Conservation (phyloP, 2,888 invertebrate genomes). For the Leptinotarsa peninsularis region DNA sequence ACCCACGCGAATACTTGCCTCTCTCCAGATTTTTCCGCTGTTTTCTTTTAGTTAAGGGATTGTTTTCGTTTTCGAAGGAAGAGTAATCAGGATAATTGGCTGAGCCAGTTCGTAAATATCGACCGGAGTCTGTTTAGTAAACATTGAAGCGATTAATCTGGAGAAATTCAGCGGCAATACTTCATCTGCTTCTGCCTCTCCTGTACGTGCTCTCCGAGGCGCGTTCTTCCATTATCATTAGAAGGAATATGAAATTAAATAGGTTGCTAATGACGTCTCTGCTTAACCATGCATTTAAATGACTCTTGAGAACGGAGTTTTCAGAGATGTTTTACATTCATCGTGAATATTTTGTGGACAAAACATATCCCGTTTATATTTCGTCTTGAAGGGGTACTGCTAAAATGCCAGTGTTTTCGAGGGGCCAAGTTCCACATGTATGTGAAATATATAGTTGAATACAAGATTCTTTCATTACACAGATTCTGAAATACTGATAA, state of each 20-base stretch:
- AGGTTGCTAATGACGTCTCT: conserved; percentile 38
- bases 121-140: conserved; percentile 34
- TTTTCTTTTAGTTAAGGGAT: conserved; percentile 26
- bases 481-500: too few relatives aligned
- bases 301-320: conserved; percentile 29
- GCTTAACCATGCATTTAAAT: conserved; percentile 40
- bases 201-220: not conserved
- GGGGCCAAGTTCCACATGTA: not conserved
- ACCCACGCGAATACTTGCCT: not conserved
- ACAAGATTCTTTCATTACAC: too few relatives aligned
- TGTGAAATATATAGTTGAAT: not conserved
- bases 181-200: conserved; percentile 12
- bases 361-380: conserved; percentile 6
- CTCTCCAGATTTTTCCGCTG: conserved; percentile 28
- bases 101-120: conserved; percentile 29
- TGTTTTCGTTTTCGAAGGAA: conserved; percentile 27
- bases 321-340: conserved; percentile 31
- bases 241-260: conserved; percentile 41
- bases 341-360: conserved; percentile 28
- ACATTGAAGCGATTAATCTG: conserved; percentile 32
- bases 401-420: not conserved
- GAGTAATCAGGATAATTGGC: conserved; percentile 37
- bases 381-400: conserved; percentile 16
- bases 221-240: conserved; percentile 38
- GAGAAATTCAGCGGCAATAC: conserved; percentile 21